phyloP scores from a whole-genome alignment of 2,113 vertebrate species.

The Salminus brasiliensis region DNA sequence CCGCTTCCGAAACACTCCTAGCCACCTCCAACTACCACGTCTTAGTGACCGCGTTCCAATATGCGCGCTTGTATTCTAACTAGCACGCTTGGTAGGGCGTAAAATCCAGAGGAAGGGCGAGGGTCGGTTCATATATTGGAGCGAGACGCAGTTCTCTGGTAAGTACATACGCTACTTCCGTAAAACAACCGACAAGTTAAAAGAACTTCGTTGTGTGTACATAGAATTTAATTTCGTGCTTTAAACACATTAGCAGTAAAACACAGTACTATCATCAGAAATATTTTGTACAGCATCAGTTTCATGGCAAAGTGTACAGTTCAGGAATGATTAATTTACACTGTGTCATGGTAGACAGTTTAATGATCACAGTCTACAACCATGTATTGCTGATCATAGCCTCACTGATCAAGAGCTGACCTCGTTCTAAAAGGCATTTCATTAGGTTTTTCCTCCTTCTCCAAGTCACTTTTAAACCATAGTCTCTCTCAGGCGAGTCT shows the following conservation, averaged over 20 bases:
- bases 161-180: background rate
- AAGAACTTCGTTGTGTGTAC: background rate
- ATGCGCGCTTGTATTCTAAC: background rate
- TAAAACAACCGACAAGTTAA: conserved; percentile 5
- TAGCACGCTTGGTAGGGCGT: background rate
- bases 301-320: too few relatives aligned
- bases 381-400: conserved; percentile 63
- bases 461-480: conserved; percentile 89
- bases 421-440: conserved; percentile 72
- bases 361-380: background rate
- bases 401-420: conserved; percentile 74
- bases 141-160: background rate
- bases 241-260: too few relatives aligned
- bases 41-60: background rate
- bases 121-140: background rate
- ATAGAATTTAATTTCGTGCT: too few relatives aligned
- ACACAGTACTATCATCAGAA: too few relatives aligned
- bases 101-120: too few relatives aligned
- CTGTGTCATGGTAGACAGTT: too few relatives aligned
- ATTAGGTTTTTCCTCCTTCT: conserved; percentile 78
- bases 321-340: too few relatives aligned
- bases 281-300: background rate
- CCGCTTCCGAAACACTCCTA: too few relatives aligned
- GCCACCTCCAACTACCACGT: too few relatives aligned
- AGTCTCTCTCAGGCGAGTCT: conserved; percentile 87